Conservation (phyloP, 2,888 invertebrate genomes). For the Orthosia gothica region DNA sequence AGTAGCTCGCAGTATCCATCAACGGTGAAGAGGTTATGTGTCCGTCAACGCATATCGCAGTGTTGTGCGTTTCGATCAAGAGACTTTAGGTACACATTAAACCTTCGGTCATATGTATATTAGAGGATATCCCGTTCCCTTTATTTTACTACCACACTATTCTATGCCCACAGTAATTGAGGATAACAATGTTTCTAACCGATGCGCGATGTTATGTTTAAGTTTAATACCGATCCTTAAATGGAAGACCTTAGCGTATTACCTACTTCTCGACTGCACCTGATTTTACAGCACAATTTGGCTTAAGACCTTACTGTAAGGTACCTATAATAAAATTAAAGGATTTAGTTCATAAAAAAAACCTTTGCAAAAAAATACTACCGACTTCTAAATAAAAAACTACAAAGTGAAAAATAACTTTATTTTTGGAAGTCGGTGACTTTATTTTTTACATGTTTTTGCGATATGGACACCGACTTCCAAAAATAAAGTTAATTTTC, state of each 20-base stretch:
- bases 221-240: conserved; percentile 35
- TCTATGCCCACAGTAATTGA: conserved; percentile 14
- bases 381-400: too few relatives aligned
- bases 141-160: conserved; percentile 3
- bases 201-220: conserved; percentile 30
- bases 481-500: too few relatives aligned
- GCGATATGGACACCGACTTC: too few relatives aligned
- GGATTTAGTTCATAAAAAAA: conserved; percentile 17
- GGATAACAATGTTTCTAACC: conserved; percentile 16
- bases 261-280: neutral
- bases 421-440: too few relatives aligned
- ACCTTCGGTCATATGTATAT: neutral
- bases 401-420: too few relatives aligned
- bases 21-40: too few relatives aligned
- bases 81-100: neutral
- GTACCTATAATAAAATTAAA: conserved; percentile 18
- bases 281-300: conserved; percentile 34
- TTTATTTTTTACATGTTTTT: too few relatives aligned
- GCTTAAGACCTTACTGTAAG: conserved; percentile 5
- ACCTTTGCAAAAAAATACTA: too few relatives aligned
- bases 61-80: too few relatives aligned
- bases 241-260: conserved; percentile 12
- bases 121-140: neutral
- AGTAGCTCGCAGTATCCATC: too few relatives aligned
- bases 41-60: too few relatives aligned